Evolutionary conservation across 1,140 invertebrate genomes (phyloP), one percentile per base, ranked within the genome.

Genomic region (Phocides pigmalion): DNA sequence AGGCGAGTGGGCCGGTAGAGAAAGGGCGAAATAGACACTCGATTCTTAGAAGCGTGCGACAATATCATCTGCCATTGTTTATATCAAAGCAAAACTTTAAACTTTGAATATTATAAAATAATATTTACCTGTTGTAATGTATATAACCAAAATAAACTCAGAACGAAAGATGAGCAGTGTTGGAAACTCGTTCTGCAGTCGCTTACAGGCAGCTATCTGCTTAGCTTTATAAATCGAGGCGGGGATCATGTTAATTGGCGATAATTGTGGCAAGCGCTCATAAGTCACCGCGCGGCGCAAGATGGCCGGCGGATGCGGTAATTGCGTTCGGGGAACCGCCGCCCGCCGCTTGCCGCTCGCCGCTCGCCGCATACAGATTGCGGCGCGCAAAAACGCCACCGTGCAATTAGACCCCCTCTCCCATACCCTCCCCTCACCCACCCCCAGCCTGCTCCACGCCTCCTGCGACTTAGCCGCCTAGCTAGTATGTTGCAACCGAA

Each of bases 221-320:
- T 47, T 28, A 25, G 63, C 37, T 15, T 41, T 20, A 20, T 41
- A 46, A 42, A 62, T 12, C 32, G 46, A 39, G 64, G 56, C 28
- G 58, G 56, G 70, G 49, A 70, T 74, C 69, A 74, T 75, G 73
- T 76, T 82, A 79, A 81, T 79, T 75, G 77, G 59, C 59, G 74
- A 72, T 84, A 80, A 82, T 82, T 79, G 75, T 56, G 58, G 49
- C 12, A 47, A 42, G 58, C 49, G 64, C 68, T 64, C 76, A 70
- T 77, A 80, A 76, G 66, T 77, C 75, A 71, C 66, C 8, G 49
- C 59, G 50, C 63, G 59, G 74, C n/a, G n/a, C 79, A 87, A 88
- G 73, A 87, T 87, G 84, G 84, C 85, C 76, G 65, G 77, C 84
- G 84, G 84, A 84, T 81, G 82, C 82, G 53, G 75, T 89, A 87